Evolutionary conservation across 2,797 vertebrate genomes (phyloP).

Genomic region (Mormyrus proboscirostris): DNA sequence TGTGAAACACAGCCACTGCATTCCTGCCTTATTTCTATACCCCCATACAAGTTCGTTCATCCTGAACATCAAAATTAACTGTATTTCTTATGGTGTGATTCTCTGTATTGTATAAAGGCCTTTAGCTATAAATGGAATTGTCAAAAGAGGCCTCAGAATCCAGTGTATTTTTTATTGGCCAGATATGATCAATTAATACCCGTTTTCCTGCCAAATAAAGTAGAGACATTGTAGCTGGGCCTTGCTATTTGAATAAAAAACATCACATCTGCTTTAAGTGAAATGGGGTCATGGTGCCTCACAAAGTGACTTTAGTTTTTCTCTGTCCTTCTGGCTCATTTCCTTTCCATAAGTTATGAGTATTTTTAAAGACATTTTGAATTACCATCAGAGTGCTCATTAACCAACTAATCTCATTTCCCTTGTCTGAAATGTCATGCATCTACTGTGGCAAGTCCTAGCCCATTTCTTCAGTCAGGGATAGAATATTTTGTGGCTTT

Average conservation of each 20-base stretch:
- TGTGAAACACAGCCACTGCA: background rate
- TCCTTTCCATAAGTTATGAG: constrained; percentile 3
- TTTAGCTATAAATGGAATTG: background rate
- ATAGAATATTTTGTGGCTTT: background rate
- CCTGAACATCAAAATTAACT: background rate
- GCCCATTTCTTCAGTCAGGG: background rate
- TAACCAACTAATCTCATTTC: constrained; percentile 1
- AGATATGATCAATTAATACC: background rate
- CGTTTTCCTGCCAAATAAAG: background rate
- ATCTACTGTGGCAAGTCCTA: background rate
- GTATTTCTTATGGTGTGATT: background rate
- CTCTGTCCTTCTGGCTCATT: background rate
- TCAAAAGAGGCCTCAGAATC: background rate
- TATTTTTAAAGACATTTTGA: constrained; percentile 4
- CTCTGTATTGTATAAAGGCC: background rate
- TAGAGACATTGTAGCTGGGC: background rate
- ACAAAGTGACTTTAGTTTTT: background rate
- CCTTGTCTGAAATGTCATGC: background rate
- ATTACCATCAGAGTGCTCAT: constrained; percentile 12
- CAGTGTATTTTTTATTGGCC: background rate
- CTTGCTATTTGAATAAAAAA: background rate
- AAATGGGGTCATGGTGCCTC: background rate
- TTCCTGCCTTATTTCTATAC: background rate
- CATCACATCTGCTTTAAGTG: background rate
- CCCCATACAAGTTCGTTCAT: background rate